Percentiles rank a stretch among this genome's conserved stretches.
Evolutionary conservation across 2,888 invertebrate genomes (phyloP).

Genomic region (Lepeophtheirus nordmannii): DNA sequence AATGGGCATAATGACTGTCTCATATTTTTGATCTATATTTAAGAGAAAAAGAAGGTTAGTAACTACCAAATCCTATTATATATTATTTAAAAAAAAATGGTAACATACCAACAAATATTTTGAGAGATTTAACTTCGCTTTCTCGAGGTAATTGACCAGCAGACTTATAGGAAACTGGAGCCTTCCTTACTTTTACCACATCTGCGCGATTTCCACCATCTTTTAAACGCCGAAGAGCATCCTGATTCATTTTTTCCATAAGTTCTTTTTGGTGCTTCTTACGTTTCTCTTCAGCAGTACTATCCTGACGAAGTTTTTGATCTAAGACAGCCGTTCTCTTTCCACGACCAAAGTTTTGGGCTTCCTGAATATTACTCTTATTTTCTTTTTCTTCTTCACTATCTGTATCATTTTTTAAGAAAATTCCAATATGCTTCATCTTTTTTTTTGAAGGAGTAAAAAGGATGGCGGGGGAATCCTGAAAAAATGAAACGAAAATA

Average conservation of each 20-base stretch:
- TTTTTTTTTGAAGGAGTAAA: conserved; percentile 86
- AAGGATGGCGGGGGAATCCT: conserved; percentile 59
- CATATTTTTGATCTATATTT: conserved; percentile 74
- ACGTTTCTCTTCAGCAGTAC: conserved; percentile 90
- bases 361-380: conserved; percentile 36
- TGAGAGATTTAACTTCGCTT: conserved; percentile 76
- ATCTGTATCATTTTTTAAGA: conserved; percentile 51
- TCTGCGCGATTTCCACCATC: conserved; percentile 47
- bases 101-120: conserved; percentile 68
- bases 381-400: conserved; percentile 54
- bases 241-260: conserved; percentile 72
- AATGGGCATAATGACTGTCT: conserved; percentile 92
- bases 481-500: conserved; percentile 26
- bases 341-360: conserved; percentile 55
- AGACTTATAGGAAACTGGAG: conserved; percentile 85
- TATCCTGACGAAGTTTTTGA: conserved; percentile 79
- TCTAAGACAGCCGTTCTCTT: conserved; percentile 81
- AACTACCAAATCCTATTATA: neutral
- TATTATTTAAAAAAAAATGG: neutral
- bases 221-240: conserved; percentile 48
- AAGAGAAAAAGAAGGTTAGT: neutral
- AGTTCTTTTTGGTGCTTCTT: conserved; percentile 91
- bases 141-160: conserved; percentile 83
- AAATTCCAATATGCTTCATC: conserved; percentile 85
- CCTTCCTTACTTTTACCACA: conserved; percentile 75